These are phyloP conservation scores for Blastomussa wellsi DNA, from an alignment of 92 coral and sea anemone species.

Conservation along the genomic window DNA sequence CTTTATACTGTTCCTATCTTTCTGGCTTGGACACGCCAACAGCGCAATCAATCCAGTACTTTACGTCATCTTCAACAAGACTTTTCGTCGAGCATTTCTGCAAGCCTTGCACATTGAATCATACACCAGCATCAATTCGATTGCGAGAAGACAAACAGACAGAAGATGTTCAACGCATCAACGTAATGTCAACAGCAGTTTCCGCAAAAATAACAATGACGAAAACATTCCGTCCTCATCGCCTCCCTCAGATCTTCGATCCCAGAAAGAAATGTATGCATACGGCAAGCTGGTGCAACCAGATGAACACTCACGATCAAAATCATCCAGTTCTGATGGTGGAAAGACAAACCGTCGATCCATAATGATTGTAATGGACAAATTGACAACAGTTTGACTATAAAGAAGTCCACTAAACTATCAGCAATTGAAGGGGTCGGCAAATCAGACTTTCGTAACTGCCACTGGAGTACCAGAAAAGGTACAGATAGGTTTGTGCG, in stretches of 20 bases:
- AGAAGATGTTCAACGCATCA: constrained; percentile 10
- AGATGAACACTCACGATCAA: constrained; percentile 12
- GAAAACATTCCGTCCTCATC: not conserved
- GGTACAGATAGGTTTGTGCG: not conserved
- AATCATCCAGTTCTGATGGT: constrained; percentile 8
- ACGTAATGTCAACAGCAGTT: not conserved
- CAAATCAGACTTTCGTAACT: not conserved
- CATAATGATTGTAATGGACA: constrained; percentile 17
- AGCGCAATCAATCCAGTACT: constrained; percentile 81
- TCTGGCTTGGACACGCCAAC: constrained; percentile 92
- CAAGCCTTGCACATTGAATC: constrained; percentile 68
- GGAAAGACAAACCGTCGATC: constrained; percentile 9
- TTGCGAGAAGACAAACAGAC: not conserved
- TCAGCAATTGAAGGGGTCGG: too few relatives aligned
- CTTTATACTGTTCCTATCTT: constrained; percentile 52
- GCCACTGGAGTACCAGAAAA: not conserved
- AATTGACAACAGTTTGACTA: constrained; percentile 24
- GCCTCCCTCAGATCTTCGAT: not conserved
- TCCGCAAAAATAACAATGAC: constrained; percentile 13
- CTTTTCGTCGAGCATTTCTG: constrained; percentile 83
- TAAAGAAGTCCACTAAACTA: not conserved
- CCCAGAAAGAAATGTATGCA: constrained; percentile 13
- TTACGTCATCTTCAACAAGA: constrained; percentile 80
- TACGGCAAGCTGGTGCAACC: constrained; percentile 24
- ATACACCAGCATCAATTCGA: constrained; percentile 43